These are phyloP conservation scores for Myotis planiceps DNA, from an alignment of 2,797 vertebrate species.

Conservation along the genomic window DNA sequence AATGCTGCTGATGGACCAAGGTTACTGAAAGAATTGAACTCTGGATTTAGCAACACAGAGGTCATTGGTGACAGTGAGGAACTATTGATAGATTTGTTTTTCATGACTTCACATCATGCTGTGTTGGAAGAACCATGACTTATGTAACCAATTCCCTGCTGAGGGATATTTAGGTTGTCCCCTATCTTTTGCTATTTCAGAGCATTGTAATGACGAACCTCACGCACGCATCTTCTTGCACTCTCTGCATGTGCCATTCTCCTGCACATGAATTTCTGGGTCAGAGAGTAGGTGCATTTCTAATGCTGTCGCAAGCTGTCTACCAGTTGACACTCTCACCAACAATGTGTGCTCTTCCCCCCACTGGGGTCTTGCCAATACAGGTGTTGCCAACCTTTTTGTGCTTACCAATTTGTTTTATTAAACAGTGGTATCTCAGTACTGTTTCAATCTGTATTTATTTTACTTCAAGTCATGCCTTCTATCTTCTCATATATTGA, in stretches of 20 bases:
- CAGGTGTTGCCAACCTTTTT: neutral
- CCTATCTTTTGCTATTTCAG: neutral
- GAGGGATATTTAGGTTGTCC: neutral
- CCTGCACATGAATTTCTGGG: neutral
- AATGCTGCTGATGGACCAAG: neutral
- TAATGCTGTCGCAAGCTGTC: neutral
- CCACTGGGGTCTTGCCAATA: neutral
- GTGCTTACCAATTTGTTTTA: neutral
- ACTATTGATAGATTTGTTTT: neutral
- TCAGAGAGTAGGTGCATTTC: neutral
- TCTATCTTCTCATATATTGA: neutral
- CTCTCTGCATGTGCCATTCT: neutral
- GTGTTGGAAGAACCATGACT: neutral
- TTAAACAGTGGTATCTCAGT: neutral
- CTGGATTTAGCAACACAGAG: neutral
- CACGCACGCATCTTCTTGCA: neutral
- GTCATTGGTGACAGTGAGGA: neutral
- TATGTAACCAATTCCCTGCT: neutral
- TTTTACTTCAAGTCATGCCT: neutral
- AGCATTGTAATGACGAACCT: neutral
- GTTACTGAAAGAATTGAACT: neutral
- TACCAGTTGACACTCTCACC: too few species aligned
- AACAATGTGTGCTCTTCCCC: neutral
- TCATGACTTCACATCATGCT: neutral
- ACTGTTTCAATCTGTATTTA: neutral